phyloP scores from a whole-genome alignment of 2,888 invertebrate genomes.

The Nematopogon swammerdamellus region DNA sequence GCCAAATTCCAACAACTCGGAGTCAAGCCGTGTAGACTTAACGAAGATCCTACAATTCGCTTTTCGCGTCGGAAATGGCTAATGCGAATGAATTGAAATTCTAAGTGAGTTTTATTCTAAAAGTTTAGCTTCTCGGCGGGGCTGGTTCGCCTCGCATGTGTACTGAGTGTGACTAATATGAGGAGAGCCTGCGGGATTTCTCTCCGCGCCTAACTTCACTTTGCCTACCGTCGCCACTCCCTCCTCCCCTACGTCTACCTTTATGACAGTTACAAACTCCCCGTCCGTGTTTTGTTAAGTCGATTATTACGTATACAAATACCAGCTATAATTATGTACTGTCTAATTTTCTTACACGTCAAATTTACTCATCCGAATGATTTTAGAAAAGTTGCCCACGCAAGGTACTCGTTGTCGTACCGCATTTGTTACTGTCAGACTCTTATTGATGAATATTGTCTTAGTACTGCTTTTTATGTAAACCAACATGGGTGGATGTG shows the following conservation, averaged over 20 bases:
- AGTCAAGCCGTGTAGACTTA: background rate
- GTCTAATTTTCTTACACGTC: too few species aligned
- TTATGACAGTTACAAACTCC: background rate
- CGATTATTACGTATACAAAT: background rate
- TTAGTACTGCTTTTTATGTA: too few species aligned
- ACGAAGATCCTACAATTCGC: background rate
- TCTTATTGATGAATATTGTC: too few species aligned
- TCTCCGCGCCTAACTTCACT: slow-evolving; percentile 2
- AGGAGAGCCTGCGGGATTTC: slow-evolving; percentile 1
- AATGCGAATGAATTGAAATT: slow-evolving; percentile 8
- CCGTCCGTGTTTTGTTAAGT: background rate
- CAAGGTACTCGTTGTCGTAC: too few species aligned
- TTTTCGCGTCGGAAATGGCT: slow-evolving; percentile 2
- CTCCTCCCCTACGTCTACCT: background rate
- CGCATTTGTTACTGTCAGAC: too few species aligned
- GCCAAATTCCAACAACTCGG: background rate
- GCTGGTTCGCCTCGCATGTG: background rate
- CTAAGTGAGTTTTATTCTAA: slow-evolving; percentile 9
- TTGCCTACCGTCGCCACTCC: background rate
- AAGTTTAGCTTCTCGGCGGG: slow-evolving; percentile 2
- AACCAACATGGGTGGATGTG: too few species aligned
- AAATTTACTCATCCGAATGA: too few species aligned
- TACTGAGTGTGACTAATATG: slow-evolving; percentile 2
- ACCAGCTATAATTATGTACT: too few species aligned
- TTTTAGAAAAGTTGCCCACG: too few species aligned